phyloP scores from a whole-genome alignment of 2,797 vertebrate genomes.

The Morus bassanus region DNA sequence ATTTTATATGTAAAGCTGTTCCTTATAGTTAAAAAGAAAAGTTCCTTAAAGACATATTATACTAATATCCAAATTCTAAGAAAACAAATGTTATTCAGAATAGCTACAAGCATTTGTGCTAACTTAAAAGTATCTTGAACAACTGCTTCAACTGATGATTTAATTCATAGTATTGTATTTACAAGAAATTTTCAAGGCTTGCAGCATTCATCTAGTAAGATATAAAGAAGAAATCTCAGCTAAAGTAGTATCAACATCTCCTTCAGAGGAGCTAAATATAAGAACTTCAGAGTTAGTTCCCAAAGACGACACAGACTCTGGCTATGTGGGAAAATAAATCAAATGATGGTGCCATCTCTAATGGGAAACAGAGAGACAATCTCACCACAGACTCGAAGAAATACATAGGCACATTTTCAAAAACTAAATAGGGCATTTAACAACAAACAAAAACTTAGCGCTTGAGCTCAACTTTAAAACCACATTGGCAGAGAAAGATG shows the following conservation, averaged over 20 bases:
- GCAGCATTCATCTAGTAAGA: background rate
- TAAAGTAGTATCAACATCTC: background rate
- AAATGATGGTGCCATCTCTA: constrained; percentile 61
- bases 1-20: background rate
- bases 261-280: constrained; percentile 43
- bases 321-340: constrained; percentile 59
- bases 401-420: constrained; percentile 16
- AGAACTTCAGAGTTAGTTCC: constrained; percentile 16
- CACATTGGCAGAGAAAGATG: background rate
- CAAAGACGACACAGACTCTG: constrained; percentile 6
- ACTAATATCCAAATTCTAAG: background rate
- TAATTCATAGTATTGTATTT: background rate
- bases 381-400: constrained; percentile 38
- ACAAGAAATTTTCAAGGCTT: background rate
- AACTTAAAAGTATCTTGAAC: background rate
- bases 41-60: background rate
- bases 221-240: background rate
- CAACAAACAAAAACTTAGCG: constrained; percentile 56
- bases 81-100: background rate
- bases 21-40: background rate
- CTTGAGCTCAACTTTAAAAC: constrained; percentile 32
- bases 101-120: background rate
- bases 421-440: constrained; percentile 60
- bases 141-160: background rate
- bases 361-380: constrained; percentile 61